Evolutionary conservation across 2,797 vertebrate species (phyloP), one percentile per base, ranked within the genome.

Genomic region (Decapterus maruadsi): DNA sequence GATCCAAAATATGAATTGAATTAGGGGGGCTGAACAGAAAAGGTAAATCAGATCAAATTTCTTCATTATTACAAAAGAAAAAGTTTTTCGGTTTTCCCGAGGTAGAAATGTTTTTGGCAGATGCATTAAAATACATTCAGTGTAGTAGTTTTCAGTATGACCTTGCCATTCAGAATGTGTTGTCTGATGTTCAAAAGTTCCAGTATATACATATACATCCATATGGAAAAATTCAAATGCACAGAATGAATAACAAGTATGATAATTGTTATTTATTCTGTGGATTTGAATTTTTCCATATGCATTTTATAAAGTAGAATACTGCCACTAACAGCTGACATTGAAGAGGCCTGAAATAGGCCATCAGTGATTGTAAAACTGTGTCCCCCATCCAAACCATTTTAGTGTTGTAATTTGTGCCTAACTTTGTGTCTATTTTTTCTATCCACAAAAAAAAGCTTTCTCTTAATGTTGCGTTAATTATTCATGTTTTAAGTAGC

Each of bases 1-100:
- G 34, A 77, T 80, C 63, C 51, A 71, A 60, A 72, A 76, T 63
- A 72, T 77, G 62, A 80, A 83, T 69, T 48, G 48, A 73, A 71
- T 76, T 72, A 51, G 31, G 42, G 34, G 14, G 45, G 14, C 63
- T 75, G 71, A 77, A 67, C 64, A 53, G 34, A 45, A 69, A 57
- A 75, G 22, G 43, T n/a, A 10, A 59, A 79, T 78, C 55, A 68
- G 68, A 83, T 85, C 40, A 68, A 60, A 80, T 73, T 45, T 42
- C 31, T 58, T 84, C 20, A 63, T 85, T 62, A 80, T 64, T 38
- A 50, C 36, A 11, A 57, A 67, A 31, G 17, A 34, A 67, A 74
- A 64, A 14, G 22, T 56, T 69, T 72, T 72, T 45, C 14, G 40
- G 48, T 57, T 72, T 58, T 57, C 51, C 56, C 31, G 13, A 64